Evolutionary conservation across 2,113 vertebrate genomes (phyloP), one percentile per base, ranked within the genome.

Genomic region (Cavia aperea): DNA sequence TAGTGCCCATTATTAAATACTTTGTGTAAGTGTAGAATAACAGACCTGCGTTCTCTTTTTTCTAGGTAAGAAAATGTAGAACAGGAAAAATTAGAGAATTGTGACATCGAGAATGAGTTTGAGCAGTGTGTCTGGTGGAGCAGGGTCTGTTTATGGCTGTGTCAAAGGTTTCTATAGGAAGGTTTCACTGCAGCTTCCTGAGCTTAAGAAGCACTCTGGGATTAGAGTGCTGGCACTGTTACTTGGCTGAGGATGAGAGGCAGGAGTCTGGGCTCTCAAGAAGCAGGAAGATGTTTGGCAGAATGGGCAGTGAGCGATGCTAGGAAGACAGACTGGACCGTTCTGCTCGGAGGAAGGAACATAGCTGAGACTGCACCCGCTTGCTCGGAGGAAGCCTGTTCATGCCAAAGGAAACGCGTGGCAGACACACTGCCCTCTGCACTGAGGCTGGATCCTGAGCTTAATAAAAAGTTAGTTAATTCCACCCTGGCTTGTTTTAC

Each of bases 351-450:
- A 96, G 96, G 58, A 62, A 58, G 91, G 81, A 88, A 81, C 54
- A 96, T 91, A 90, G 91, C 95, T 92, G 88, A 94, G 94, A 89
- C 19, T 92, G 75, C 87, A 21, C 93, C 96, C 65, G 78, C 56
- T 88, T 23, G 93, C 68, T 77, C 54, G 36, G 65, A 29, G 93
- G 93, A 58, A 82, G 54, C 56, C 89, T 95, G 56, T 93, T 84
- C 15, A 94, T 10, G 51, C 19, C 78, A 75, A 94, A 26, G 83
- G 43, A 94, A 95, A 95, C 70, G n/a, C 33, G 89, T 90, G 49
- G 24, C 91, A 26, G n/a, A 23, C 72, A 43, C 56, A 39, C 33
- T 91, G 86, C 89, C n/a, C 93, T 96, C 83, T n/a, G 7, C 14
- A 83, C 21, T 65, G 79, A 94, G n/a, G 13, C 31, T 94, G 81